Evolutionary conservation across 2,113 vertebrate species (phyloP).

Genomic region (Tetrao urogallus): DNA sequence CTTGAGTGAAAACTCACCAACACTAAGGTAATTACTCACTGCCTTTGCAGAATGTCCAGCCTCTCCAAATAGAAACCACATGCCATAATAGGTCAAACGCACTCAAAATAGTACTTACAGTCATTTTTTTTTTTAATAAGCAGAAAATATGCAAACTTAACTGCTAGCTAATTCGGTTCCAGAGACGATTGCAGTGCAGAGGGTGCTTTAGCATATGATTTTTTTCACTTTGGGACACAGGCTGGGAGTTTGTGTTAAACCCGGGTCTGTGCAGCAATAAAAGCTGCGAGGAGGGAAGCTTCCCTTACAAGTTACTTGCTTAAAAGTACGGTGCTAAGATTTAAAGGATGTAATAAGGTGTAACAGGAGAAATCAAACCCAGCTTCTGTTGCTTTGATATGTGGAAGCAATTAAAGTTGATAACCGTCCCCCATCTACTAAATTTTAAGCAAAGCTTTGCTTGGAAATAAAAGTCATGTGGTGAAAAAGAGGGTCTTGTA

Average conservation of each 20-base stretch:
- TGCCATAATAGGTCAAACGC: constrained; percentile 82
- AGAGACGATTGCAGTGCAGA: constrained; percentile 62
- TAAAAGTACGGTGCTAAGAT: neutral
- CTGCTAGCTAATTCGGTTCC: constrained; percentile 85
- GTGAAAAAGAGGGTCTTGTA: neutral
- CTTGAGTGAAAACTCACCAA: constrained; percentile 81
- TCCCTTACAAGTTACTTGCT: neutral
- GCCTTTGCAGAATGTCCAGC: constrained; percentile 82
- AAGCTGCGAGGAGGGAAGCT: constrained; percentile 53
- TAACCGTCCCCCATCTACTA: neutral
- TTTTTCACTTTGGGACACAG: constrained; percentile 64
- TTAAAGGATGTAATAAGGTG: constrained; percentile 2
- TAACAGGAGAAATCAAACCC: constrained; percentile 18
- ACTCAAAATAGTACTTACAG: constrained; percentile 82
- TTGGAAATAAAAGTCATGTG: neutral
- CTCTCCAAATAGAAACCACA: constrained; percentile 97
- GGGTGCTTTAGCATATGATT: constrained; percentile 31
- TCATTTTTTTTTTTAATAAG: constrained; percentile 92
- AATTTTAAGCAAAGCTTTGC: neutral
- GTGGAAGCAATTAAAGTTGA: constrained; percentile 39
- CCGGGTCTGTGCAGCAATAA: constrained; percentile 37
- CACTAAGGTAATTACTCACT: constrained; percentile 84
- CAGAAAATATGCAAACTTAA: constrained; percentile 90
- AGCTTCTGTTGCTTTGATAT: constrained; percentile 21
- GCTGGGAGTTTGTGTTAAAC: constrained; percentile 68